phyloP scores from a whole-genome alignment of 2,797 vertebrate genomes.

The Scomberomorus guttatus region DNA sequence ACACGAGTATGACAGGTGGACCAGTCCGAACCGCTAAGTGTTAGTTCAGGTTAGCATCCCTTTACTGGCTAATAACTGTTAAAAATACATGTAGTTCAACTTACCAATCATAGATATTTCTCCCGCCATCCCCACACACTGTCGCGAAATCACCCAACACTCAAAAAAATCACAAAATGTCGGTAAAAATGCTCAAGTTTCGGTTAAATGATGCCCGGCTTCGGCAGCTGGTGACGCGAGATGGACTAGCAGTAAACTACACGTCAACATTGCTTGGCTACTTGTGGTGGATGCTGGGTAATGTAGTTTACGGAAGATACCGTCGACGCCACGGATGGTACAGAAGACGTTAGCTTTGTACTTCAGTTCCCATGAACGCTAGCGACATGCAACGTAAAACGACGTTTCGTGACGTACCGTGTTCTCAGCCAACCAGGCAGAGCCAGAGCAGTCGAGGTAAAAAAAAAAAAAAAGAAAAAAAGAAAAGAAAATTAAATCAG shows the following conservation, averaged over 20 bases:
- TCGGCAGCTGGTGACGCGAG: constrained; percentile 7
- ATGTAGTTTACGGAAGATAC: constrained; percentile 64
- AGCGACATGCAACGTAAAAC: rapidly evolving
- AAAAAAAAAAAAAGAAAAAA: background rate
- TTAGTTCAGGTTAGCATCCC: constrained; percentile 30
- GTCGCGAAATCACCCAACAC: background rate
- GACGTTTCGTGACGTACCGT: background rate
- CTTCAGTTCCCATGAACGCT: constrained; percentile 66
- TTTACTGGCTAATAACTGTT: background rate
- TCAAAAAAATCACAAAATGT: constrained; percentile 9
- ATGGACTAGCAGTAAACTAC: constrained; percentile 58
- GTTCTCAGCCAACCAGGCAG: constrained; percentile 45
- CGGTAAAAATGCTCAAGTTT: background rate
- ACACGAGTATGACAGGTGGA: constrained; percentile 14
- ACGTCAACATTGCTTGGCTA: constrained; percentile 75
- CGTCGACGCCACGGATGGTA: rapidly evolving
- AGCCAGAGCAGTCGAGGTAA: background rate
- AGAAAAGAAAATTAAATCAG: background rate
- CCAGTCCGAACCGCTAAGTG: background rate
- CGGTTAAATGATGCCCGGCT: background rate
- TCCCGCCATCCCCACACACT: constrained; percentile 78
- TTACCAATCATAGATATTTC: constrained; percentile 87
- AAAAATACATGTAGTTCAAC: constrained; percentile 20
- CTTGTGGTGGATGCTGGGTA: constrained; percentile 63
- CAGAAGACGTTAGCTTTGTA: background rate